Base-by-base conservation (phyloP, 2,888 invertebrate species). In the Gymnoscelis rufifasciata region DNA sequence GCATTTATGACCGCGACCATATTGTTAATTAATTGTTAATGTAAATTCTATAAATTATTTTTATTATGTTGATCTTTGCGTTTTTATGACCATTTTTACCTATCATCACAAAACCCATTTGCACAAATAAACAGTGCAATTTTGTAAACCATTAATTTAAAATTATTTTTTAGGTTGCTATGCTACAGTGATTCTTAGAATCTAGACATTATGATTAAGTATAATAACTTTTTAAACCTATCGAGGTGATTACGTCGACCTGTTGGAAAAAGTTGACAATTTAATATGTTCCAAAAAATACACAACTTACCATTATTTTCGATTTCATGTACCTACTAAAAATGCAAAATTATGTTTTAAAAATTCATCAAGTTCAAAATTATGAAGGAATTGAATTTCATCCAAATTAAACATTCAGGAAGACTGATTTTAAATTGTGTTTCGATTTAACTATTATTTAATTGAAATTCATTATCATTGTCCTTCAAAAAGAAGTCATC, bases 11-110 rank as follows among this genome's bases (percentile, higher is more conserved):
- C 68, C 48, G 64, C 70, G 54, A 57, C 53, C 73, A 78, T 77
- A 76, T 75, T 81, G 83, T 84, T 83, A 81, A 74, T 78, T 76
- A 78, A 79, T 84, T 83, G 71, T 80, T 74, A 71, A 74, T 45
- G 74, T 83, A 83, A 82, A 83, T 75, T 78, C 77, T 83, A 78
- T 83, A 84, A 83, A 80, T 86, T 83, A 84, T 83, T 74, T 76
- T 75, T 73, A 74, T 74, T 52, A 51, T 73, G 63, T 74, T 69
- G 73, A 64, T 66, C 54, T 61, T 61, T 60, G 64, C 60, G 64
- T 63, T 62, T 52, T 61, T 57, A 56, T 59, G 58, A 57, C 55
- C 59, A 60, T 62, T n/a, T n/a, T n/a, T 57, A 15, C 50, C 49
- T 52, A 44, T 52, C 55, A 57, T 55, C 49, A 57, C 57, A 57